A percentile compares a stretch with the other conserved stretches of the same genome.
Conservation (phyloP, 2,888 invertebrate species). For the Prosapia bicincta region DNA sequence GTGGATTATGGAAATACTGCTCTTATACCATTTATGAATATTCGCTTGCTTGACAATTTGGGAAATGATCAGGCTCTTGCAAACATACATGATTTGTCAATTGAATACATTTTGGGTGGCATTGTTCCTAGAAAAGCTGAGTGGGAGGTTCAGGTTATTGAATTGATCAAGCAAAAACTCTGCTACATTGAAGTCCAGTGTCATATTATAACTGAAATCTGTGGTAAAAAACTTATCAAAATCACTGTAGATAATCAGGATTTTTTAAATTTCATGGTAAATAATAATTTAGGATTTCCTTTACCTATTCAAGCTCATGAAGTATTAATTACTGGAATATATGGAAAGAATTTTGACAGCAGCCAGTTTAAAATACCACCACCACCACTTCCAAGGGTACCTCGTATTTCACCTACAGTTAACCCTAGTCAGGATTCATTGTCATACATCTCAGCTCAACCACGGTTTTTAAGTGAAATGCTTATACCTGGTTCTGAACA, state of each 20-base stretch:
- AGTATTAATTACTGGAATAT: background rate
- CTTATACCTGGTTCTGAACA: slow-evolving; percentile 46
- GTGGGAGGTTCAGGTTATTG: background rate
- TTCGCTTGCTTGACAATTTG: background rate
- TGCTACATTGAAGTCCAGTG: background rate
- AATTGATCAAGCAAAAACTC: background rate
- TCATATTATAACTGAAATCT: background rate
- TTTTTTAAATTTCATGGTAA: background rate
- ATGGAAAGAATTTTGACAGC: background rate
- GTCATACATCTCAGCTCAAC: background rate
- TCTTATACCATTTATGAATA: background rate
- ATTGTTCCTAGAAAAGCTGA: background rate
- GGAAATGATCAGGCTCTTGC: background rate
- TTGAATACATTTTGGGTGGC: background rate
- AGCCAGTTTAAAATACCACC: background rate
- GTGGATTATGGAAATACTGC: background rate
- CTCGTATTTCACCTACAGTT: too few species aligned
- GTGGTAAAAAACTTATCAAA: background rate
- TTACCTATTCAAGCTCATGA: background rate
- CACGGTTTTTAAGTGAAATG: slow-evolving; percentile 20
- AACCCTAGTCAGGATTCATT: background rate
- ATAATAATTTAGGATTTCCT: background rate
- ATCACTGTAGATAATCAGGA: background rate
- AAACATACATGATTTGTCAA: background rate
- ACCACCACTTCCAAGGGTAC: background rate